phyloP scores from a whole-genome alignment of 1,140 invertebrate species.

The Bombus terrestris region DNA sequence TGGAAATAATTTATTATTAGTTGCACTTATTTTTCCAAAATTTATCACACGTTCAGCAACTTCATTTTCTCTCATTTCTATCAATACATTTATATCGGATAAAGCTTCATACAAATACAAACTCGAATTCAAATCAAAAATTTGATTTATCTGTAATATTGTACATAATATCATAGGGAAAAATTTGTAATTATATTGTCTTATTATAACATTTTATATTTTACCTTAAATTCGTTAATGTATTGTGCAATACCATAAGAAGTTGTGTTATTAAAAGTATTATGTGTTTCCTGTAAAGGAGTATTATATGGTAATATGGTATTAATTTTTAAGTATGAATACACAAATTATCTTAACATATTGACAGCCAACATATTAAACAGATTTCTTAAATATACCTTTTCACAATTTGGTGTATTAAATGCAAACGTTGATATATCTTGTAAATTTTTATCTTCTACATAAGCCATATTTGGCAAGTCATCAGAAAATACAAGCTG shows the following conservation, averaged over 20 bases:
- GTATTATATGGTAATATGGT: constrained; percentile 35
- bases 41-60: constrained; percentile 63
- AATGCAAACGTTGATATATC: constrained; percentile 21
- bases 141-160: constrained; percentile 71
- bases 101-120: constrained; percentile 64
- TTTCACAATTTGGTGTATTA: constrained; percentile 46
- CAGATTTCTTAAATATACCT: constrained; percentile 47
- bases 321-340: background rate
- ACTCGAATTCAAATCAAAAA: constrained; percentile 74
- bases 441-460: constrained; percentile 70
- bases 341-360: background rate
- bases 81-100: constrained; percentile 63
- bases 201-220: background rate
- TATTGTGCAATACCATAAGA: constrained; percentile 80
- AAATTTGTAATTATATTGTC: constrained; percentile 17
- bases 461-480: constrained; percentile 73
- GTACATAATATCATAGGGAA: constrained; percentile 12
- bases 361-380: background rate
- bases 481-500: constrained; percentile 72
- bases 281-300: constrained; percentile 54
- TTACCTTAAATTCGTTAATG: constrained; percentile 82
- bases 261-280: constrained; percentile 63
- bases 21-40: constrained; percentile 62
- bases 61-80: constrained; percentile 67
- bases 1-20: constrained; percentile 57